phyloP scores from a whole-genome alignment of 2,888 invertebrate genomes.

The Microplitis manilae region DNA sequence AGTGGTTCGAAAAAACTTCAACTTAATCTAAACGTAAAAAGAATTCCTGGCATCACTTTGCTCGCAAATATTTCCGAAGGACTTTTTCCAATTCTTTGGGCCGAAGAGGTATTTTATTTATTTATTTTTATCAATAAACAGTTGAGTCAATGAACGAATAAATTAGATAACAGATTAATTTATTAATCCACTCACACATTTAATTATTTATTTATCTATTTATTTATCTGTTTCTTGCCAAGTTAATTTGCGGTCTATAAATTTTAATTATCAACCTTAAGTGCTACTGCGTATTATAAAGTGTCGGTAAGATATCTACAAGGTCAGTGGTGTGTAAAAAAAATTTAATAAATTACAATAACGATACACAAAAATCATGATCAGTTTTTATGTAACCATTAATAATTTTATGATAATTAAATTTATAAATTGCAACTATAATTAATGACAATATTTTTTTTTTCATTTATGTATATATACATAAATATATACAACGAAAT shows the following conservation, averaged over 20 bases:
- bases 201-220: not conserved
- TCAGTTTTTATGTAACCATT: not conserved
- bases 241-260: not conserved
- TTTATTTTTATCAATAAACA: not conserved
- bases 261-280: constrained; percentile 5
- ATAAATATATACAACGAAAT: no score
- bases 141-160: not conserved
- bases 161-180: not conserved
- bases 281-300: not conserved
- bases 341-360: not conserved
- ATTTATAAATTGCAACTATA: not conserved
- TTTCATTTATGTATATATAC: not conserved
- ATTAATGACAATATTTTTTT: not conserved
- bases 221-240: not conserved
- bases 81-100: constrained; percentile 76
- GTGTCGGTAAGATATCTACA: not conserved
- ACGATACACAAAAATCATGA: not conserved
- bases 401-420: constrained; percentile 1
- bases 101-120: constrained; percentile 74
- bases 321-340: not conserved
- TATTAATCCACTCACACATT: not conserved
- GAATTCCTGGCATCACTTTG: constrained; percentile 70
- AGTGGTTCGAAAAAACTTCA: constrained; percentile 74
- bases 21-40: constrained; percentile 74
- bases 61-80: constrained; percentile 74